Conservation (phyloP, 1,140 invertebrate species). For the Homarus americanus region DNA sequence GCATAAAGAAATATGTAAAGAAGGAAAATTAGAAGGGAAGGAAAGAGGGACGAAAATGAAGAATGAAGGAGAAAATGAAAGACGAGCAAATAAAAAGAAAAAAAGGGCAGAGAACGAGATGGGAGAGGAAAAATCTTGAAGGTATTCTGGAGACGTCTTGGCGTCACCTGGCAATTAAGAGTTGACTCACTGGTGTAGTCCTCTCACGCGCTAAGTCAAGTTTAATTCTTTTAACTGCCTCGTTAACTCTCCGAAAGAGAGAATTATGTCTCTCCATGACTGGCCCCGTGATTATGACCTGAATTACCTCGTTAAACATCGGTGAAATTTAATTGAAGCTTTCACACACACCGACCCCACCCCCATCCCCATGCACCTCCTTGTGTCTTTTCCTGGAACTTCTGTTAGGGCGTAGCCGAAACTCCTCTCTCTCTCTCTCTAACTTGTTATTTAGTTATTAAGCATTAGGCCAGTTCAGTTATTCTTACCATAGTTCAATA, state of each 20-base stretch:
- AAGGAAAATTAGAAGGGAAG: background rate
- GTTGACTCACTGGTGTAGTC: background rate
- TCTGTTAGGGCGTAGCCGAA: too few species aligned
- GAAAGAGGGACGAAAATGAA: background rate
- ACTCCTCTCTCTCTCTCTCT: too few species aligned
- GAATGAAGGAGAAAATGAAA: background rate
- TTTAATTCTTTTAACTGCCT: slow-evolving; percentile 8
- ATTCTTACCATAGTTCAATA: too few species aligned
- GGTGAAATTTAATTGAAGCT: background rate
- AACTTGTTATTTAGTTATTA: too few species aligned
- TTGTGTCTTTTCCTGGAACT: background rate
- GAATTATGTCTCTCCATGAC: background rate
- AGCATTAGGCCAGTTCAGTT: too few species aligned
- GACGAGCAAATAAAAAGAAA: too few species aligned
- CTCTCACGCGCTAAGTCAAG: background rate
- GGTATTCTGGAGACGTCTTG: background rate
- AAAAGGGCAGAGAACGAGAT: background rate
- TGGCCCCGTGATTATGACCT: background rate
- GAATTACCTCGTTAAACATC: background rate
- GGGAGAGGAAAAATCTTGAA: background rate
- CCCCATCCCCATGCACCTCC: background rate
- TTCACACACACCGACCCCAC: too few species aligned
- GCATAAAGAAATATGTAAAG: background rate
- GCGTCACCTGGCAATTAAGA: background rate
- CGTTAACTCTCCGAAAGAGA: background rate